These are phyloP conservation scores for Thalassarche chlororhynchos DNA, from an alignment of 2,113 vertebrate species.

Conservation along the genomic window DNA sequence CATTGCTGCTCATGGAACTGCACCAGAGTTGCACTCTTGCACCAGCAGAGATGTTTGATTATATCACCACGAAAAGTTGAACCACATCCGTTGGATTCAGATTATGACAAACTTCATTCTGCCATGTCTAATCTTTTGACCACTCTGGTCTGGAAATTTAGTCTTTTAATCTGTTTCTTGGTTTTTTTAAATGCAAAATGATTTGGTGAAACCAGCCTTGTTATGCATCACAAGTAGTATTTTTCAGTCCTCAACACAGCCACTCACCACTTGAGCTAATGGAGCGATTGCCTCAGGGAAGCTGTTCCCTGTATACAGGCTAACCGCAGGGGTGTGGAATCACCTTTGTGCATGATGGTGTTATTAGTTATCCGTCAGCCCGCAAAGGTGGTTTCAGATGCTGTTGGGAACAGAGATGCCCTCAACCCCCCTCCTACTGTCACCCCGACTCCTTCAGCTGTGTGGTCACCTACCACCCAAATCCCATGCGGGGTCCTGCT, in stretches of 20 bases:
- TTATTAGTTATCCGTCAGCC: too few relatives aligned
- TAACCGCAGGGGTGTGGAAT: accelerated
- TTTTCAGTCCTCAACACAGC: background rate
- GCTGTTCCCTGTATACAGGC: background rate
- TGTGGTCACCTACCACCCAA: background rate
- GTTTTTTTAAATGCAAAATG: background rate
- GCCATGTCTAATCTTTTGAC: background rate
- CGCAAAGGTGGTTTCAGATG: background rate
- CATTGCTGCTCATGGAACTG: background rate
- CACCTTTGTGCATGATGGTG: background rate
- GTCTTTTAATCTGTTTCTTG: background rate
- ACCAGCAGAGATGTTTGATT: background rate
- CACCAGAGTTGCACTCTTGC: background rate
- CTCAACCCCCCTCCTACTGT: background rate
- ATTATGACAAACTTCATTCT: background rate
- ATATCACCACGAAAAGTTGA: background rate
- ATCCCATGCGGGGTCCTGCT: background rate
- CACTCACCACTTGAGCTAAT: too few relatives aligned
- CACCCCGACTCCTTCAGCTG: background rate
- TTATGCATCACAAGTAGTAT: too few relatives aligned
- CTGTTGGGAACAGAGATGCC: background rate
- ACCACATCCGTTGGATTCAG: background rate
- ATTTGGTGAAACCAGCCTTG: background rate
- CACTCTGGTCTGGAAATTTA: background rate
- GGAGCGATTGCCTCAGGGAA: background rate